These are phyloP conservation scores for Ceratothoa steindachneri DNA, from an alignment of 2,888 invertebrate genomes.

Conservation along the genomic window DNA sequence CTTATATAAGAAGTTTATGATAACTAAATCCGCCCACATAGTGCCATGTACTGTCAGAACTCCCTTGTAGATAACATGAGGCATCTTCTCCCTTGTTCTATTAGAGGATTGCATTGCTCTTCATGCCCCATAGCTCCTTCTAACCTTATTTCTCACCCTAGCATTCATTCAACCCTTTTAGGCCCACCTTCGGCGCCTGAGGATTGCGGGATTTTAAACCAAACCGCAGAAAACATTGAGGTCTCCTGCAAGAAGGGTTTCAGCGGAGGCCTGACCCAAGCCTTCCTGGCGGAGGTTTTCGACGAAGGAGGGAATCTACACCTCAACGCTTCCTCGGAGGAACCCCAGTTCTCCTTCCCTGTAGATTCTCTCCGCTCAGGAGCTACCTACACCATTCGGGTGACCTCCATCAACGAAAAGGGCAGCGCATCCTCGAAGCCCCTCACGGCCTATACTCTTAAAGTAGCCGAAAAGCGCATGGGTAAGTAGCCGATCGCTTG, in stretches of 20 bases:
- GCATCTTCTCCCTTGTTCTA: neutral
- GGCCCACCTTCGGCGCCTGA: slow-evolving; percentile 43
- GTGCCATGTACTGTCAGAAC: too few relatives aligned
- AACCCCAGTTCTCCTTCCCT: slow-evolving; percentile 41
- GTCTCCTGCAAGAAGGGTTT: slow-evolving; percentile 40
- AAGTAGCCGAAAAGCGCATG: slow-evolving; percentile 48
- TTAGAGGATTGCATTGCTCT: neutral
- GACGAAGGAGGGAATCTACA: slow-evolving; percentile 34
- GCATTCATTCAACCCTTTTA: slow-evolving; percentile 19
- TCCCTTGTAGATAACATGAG: too few relatives aligned
- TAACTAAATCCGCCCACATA: too few relatives aligned
- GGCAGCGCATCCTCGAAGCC: slow-evolving; percentile 30
- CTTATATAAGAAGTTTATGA: too few relatives aligned
- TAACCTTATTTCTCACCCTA: slow-evolving; percentile 22
- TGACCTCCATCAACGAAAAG: slow-evolving; percentile 43
- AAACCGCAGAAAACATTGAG: slow-evolving; percentile 43
- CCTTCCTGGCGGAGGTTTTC: slow-evolving; percentile 43
- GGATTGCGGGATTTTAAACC: slow-evolving; percentile 38
- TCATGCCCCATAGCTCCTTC: slow-evolving; percentile 7
- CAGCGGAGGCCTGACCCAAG: slow-evolving; percentile 35
- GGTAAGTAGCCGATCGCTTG: too few relatives aligned
- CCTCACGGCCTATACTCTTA: slow-evolving; percentile 35
- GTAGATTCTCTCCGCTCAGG: slow-evolving; percentile 41
- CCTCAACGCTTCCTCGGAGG: slow-evolving; percentile 34
- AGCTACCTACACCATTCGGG: slow-evolving; percentile 34